Base-by-base conservation (phyloP, 2,888 invertebrate genomes). In the Apodemia zela region DNA sequence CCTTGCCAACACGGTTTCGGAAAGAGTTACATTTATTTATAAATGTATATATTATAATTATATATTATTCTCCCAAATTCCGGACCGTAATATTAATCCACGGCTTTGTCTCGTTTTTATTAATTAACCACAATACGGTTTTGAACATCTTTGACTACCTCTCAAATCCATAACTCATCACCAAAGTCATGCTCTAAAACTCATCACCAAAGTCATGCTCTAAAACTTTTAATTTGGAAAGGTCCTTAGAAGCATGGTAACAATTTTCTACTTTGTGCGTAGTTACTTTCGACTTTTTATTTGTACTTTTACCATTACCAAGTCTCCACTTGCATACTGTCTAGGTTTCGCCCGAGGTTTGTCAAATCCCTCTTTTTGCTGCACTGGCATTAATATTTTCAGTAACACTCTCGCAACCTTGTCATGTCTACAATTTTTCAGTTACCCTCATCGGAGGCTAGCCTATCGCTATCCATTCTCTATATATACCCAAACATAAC, bases 401-500 rank as follows among this genome's bases (percentile, higher is more conserved):
- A 15, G 21, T 25, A 7, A 42, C 60, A n/a, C 21, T 60, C 21
- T 6, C 60, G 60, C 21, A 45, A 60, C 11, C 18, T 17, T 8
- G 60, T 60, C 7, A 60, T 45, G n/a, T 60, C 60, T 15, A 42
- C 13, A 15, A 45, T n/a, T 5, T 60, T n/a, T 4, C 35, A 45
- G 3, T 17, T 18, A 51, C 45, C 15, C 4, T 35, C 10, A 11
- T 45, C 18, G 6, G 60, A 13, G 10, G 42, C 45, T 45, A 60
- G 15, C 13, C 15, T 60, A 45, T 60, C 60, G n/a, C 25, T 45
- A 45, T 60, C 60, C 8, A 25, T 45, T 21, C 60, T 18, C 17
- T 45, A 13, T 13, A n/a, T n/a, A 61, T 73, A 71, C 1, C 72
- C 68, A 29, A 75, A 73, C 64, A 76, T 63, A 0, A 74, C 66